A percentile compares a stretch with the other conserved stretches of the same genome.
Conservation (phyloP, 2,797 vertebrate species). For the Typhlichthys eigenmanni region DNA sequence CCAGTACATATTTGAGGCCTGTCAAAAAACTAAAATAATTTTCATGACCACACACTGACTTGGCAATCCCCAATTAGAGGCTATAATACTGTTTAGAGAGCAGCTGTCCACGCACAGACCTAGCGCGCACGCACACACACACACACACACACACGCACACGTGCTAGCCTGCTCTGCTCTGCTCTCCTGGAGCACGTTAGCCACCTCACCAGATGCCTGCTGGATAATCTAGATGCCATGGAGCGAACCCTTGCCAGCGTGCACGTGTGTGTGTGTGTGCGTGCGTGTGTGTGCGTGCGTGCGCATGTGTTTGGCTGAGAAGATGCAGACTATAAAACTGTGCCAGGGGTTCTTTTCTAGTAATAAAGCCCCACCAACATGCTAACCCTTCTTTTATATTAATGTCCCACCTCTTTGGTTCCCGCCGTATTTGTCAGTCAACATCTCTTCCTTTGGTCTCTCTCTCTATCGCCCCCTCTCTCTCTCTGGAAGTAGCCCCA, state of each 20-base stretch:
- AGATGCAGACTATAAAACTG: constrained; percentile 9
- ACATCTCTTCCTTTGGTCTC: background rate
- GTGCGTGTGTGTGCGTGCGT: constrained; percentile 22
- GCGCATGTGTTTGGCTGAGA: constrained; percentile 33
- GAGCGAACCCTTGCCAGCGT: constrained; percentile 54
- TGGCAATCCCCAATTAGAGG: constrained; percentile 68
- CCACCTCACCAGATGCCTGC: constrained; percentile 70
- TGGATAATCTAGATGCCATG: constrained; percentile 64
- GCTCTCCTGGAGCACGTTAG: constrained; percentile 49
- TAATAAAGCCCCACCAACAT: no score
- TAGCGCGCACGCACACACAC: constrained; percentile 28
- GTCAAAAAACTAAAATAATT: constrained; percentile 40
- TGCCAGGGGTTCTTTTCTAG: no score
- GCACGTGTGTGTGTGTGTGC: constrained; percentile 19
- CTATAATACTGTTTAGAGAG: constrained; percentile 71
- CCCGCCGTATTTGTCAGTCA: background rate
- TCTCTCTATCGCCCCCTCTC: constrained; percentile 1
- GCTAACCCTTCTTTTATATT: background rate
- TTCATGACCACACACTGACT: constrained; percentile 36
- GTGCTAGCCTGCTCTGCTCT: constrained; percentile 51
- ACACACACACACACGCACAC: constrained; percentile 42
- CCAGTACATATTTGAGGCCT: constrained; percentile 19
- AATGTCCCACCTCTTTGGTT: background rate
- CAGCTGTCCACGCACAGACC: constrained; percentile 64
- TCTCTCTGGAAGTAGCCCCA: constrained; percentile 47